phyloP scores from a whole-genome alignment of 2,113 vertebrate species.

The Silurus meridionalis region DNA sequence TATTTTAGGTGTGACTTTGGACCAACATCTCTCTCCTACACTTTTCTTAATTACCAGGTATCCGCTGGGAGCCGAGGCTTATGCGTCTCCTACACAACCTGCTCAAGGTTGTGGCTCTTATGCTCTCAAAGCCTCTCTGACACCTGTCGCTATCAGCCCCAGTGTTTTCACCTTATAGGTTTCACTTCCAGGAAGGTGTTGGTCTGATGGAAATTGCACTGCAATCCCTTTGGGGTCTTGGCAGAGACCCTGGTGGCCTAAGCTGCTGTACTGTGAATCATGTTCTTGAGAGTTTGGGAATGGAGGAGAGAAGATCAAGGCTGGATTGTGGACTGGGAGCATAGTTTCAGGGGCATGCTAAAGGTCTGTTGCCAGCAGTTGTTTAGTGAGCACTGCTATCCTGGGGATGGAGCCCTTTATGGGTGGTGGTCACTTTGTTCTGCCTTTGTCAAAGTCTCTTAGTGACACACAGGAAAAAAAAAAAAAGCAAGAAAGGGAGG shows the following conservation, averaged over 20 bases:
- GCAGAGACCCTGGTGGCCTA: constrained; percentile 54
- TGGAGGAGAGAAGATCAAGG: constrained; percentile 42
- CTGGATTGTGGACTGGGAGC: constrained; percentile 52
- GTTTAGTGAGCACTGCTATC: constrained; percentile 54
- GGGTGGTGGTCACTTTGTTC: constrained; percentile 66
- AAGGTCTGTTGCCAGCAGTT: constrained; percentile 41
- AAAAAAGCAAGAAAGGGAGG: constrained; percentile 56
- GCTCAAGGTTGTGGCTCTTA: constrained; percentile 68
- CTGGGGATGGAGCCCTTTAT: constrained; percentile 61
- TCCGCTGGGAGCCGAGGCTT: constrained; percentile 53
- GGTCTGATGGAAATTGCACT: constrained; percentile 62
- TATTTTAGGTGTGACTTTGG: constrained; percentile 54
- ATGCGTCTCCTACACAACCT: constrained; percentile 64
- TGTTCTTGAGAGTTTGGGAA: constrained; percentile 52
- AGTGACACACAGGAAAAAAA: constrained; percentile 65
- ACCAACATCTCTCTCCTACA: constrained; percentile 8
- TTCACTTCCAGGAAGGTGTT: constrained; percentile 53
- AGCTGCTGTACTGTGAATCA: constrained; percentile 62
- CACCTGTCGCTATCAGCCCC: constrained; percentile 57
- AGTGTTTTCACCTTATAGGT: constrained; percentile 61
- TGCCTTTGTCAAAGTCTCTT: constrained; percentile 75
- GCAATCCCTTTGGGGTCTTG: constrained; percentile 57
- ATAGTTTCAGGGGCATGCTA: constrained; percentile 56
- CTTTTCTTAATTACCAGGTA: constrained; percentile 37
- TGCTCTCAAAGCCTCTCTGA: constrained; percentile 62